These are phyloP conservation scores for Drosophila cognata DNA, from an alignment of 2,888 invertebrate genomes.

Conservation along the genomic window DNA sequence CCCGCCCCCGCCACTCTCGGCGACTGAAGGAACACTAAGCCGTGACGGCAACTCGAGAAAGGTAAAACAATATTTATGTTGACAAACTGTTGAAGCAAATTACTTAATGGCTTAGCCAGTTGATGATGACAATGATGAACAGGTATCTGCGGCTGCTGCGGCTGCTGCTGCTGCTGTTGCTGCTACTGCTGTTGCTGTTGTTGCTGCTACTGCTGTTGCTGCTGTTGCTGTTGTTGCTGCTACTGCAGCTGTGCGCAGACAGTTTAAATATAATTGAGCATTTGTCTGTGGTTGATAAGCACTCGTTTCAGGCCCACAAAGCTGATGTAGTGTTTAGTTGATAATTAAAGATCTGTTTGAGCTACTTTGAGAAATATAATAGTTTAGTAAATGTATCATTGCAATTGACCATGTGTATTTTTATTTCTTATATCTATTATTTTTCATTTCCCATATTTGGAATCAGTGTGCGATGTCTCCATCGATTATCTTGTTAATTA, in stretches of 20 bases:
- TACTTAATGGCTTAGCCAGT: conserved; percentile 70
- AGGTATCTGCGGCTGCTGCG: conserved; percentile 27
- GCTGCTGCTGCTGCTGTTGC: neutral
- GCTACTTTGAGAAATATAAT: neutral
- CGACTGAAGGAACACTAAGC: conserved; percentile 37
- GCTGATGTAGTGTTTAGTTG: neutral
- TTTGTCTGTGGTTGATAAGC: neutral
- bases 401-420: neutral
- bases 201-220: neutral
- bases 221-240: conserved; percentile 12
- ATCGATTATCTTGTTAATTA: conserved; percentile 77
- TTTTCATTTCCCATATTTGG: conserved; percentile 8
- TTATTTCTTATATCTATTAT: neutral
- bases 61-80: conserved; percentile 52
- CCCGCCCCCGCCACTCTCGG: conserved; percentile 9
- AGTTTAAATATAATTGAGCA: conserved; percentile 8
- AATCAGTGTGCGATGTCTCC: conserved; percentile 47
- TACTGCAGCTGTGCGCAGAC: conserved; percentile 18
- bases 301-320: neutral
- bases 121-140: conserved; percentile 56
- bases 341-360: neutral
- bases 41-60: conserved; percentile 40
- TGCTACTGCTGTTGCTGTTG: conserved; percentile 1
- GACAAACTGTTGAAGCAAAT: conserved; percentile 68
- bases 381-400: neutral